Percentiles rank a stretch among this genome's conserved stretches.
phyloP scores from a whole-genome alignment of 2,888 invertebrate genomes.

The Xylocampa areola region DNA sequence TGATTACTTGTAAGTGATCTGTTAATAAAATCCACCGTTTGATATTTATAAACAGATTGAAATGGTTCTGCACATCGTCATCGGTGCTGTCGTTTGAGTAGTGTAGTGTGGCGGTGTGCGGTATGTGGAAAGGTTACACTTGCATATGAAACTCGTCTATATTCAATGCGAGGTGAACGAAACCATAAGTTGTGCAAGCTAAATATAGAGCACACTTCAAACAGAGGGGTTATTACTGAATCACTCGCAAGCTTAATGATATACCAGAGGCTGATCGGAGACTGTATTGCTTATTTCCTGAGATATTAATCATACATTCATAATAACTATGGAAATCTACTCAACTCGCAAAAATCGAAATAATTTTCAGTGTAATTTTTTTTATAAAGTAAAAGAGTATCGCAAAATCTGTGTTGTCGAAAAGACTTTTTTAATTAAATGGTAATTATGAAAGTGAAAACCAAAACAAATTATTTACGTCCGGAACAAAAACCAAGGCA shows the following conservation, averaged over 20 bases:
- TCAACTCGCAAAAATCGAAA: not conserved
- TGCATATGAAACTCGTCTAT: slow-evolving; percentile 64
- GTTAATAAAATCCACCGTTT: slow-evolving; percentile 46
- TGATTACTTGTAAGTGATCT: slow-evolving; percentile 47
- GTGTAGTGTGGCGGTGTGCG: slow-evolving; percentile 18
- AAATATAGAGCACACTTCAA: slow-evolving; percentile 81
- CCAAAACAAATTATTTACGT: slow-evolving; percentile 35
- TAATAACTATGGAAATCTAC: slow-evolving; percentile 25
- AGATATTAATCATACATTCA: slow-evolving; percentile 35
- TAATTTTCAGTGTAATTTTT: too few relatives aligned
- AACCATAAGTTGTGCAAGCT: slow-evolving; percentile 77
- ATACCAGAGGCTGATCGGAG: slow-evolving; percentile 44
- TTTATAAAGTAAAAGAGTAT: slow-evolving; percentile 15
- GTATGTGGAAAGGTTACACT: slow-evolving; percentile 46
- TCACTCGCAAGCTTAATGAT: slow-evolving; percentile 66
- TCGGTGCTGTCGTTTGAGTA: slow-evolving; percentile 29
- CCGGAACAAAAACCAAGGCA: slow-evolving; percentile 20
- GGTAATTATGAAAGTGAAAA: slow-evolving; percentile 46
- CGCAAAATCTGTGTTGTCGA: not conserved
- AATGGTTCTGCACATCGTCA: slow-evolving; percentile 65
- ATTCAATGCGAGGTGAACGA: slow-evolving; percentile 78
- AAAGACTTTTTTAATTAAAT: slow-evolving; percentile 16
- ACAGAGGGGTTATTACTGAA: slow-evolving; percentile 71
- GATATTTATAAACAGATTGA: slow-evolving; percentile 55
- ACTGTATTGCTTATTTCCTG: slow-evolving; percentile 54